phyloP scores from a whole-genome alignment of 2,797 vertebrate genomes.

The Pristis pectinata region DNA sequence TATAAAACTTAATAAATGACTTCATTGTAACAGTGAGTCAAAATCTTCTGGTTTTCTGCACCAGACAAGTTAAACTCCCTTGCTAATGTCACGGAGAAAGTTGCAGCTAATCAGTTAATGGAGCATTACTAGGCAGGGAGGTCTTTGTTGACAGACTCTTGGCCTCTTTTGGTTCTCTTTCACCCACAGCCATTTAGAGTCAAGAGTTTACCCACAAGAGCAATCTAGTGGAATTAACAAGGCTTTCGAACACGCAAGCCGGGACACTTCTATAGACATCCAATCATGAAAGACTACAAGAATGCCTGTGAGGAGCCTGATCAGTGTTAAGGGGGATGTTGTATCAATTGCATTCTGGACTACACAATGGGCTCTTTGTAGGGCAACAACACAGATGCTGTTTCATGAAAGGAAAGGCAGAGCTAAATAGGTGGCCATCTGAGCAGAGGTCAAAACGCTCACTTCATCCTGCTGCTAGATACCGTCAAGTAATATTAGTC shows the following conservation, averaged over 20 bases:
- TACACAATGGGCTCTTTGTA: conserved; percentile 16
- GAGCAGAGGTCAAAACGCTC: conserved; percentile 12
- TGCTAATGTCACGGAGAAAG: too few species aligned
- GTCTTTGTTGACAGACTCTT: not conserved
- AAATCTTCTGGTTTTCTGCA: not conserved
- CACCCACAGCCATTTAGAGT: conserved; percentile 28
- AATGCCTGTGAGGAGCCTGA: conserved; percentile 4
- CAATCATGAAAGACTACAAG: conserved; percentile 33
- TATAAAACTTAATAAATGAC: not conserved
- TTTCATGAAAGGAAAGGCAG: conserved; percentile 16
- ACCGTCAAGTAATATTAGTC: not conserved
- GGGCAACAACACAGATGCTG: conserved; percentile 12
- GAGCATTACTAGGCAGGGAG: not conserved
- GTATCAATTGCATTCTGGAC: conserved; percentile 24
- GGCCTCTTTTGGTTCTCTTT: not conserved
- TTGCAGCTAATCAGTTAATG: not conserved
- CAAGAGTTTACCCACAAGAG: conserved; percentile 25
- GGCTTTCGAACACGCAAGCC: conserved; percentile 14
- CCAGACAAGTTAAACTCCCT: not conserved
- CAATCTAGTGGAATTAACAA: conserved; percentile 37
- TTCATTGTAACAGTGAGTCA: not conserved
- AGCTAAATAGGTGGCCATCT: conserved; percentile 30
- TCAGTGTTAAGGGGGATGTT: conserved; percentile 36
- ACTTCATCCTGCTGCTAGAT: not conserved
- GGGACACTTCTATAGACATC: conserved; percentile 28